A percentile compares a stretch with the other conserved stretches of the same genome.
phyloP scores from a whole-genome alignment of 2,113 vertebrate species.

The Hippotragus niger region DNA sequence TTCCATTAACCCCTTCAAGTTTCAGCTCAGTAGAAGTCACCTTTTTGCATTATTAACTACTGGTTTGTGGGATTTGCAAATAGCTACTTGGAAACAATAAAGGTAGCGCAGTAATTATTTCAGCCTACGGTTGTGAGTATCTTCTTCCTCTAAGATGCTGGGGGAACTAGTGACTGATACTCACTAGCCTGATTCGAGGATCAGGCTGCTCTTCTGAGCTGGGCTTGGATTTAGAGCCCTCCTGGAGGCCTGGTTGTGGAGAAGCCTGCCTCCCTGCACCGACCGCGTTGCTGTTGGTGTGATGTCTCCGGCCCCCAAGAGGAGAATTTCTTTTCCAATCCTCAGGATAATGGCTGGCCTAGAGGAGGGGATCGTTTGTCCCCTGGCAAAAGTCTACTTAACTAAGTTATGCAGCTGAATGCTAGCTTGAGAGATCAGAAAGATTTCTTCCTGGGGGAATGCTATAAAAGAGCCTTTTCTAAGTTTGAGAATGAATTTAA shows the following conservation, averaged over 20 bases:
- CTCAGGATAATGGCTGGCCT: constrained; percentile 58
- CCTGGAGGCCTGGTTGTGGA: constrained; percentile 65
- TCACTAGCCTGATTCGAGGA: constrained; percentile 50
- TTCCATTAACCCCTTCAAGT: neutral
- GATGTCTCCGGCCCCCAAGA: constrained; percentile 18
- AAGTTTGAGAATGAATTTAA: constrained; percentile 53
- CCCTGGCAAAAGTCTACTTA: constrained; percentile 50
- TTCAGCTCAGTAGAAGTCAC: neutral
- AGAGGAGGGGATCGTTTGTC: constrained; percentile 61
- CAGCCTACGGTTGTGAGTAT: constrained; percentile 37
- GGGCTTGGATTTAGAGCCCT: constrained; percentile 66
- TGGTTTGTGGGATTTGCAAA: constrained; percentile 39
- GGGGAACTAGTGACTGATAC: neutral
- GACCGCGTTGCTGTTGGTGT: constrained; percentile 34
- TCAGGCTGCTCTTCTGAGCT: constrained; percentile 65
- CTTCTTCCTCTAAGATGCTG: neutral
- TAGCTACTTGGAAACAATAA: constrained; percentile 3
- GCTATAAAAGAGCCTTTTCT: constrained; percentile 52
- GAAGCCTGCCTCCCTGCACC: constrained; percentile 43
- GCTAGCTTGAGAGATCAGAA: constrained; percentile 46
- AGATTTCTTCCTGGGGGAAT: constrained; percentile 3
- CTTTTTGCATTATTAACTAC: neutral
- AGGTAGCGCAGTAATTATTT: neutral
- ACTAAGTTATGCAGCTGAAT: constrained; percentile 5
- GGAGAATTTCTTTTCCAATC: constrained; percentile 64